Base-by-base conservation (phyloP, 2,797 vertebrate species). In the Gymnodraco acuticeps region DNA sequence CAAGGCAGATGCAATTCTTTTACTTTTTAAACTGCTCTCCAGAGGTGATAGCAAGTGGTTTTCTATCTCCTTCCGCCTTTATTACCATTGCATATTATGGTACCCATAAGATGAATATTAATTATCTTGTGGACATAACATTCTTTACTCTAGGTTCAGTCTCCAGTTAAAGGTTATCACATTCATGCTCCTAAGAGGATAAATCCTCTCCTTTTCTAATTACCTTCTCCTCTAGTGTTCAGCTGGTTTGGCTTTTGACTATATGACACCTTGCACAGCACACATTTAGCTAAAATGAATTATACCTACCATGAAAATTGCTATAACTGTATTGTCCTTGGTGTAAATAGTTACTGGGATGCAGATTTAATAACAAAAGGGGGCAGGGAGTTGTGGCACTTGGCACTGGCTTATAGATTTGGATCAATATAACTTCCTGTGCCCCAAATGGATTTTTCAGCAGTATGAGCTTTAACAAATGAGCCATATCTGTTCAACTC, bases 401-500 rank as follows among this genome's bases (percentile, higher is more conserved):
- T 64, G 55, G 47, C 41, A 17, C 58, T 53, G 43, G 13, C 48
- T 3, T n/a, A 2, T 43, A 3, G 64, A 45, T 52, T 33, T 56
- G 23, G 46, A 74, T 65, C 41, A 23, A 9, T 70, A 3, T 42
- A 56, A 75, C 60, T 82, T 82, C 77, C 84, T 77, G 60, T 76
- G 54, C n/a, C 75, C 63, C 15, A n/a, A 47, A 59, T 56, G 42
- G 55, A 70, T 83, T 78, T 54, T 54, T 89, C 85, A 65, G 43
- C 76, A 77, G 59, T 12, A 58, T 77, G 83, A 88, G 69, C 65
- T 54, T 51, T 20, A 76, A 68, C 48, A 62, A 75, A 62, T 11
- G 66, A 62, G 55, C 50, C 42, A 23, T 19, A 43, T 78, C 61
- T 82, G 53, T 74, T 58, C 59, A 60, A 56, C 67, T 87, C 80